A percentile compares a stretch with the other conserved stretches of the same genome.
Evolutionary conservation across 2,888 invertebrate species (phyloP).

Genomic region (Oeneis ivallda): DNA sequence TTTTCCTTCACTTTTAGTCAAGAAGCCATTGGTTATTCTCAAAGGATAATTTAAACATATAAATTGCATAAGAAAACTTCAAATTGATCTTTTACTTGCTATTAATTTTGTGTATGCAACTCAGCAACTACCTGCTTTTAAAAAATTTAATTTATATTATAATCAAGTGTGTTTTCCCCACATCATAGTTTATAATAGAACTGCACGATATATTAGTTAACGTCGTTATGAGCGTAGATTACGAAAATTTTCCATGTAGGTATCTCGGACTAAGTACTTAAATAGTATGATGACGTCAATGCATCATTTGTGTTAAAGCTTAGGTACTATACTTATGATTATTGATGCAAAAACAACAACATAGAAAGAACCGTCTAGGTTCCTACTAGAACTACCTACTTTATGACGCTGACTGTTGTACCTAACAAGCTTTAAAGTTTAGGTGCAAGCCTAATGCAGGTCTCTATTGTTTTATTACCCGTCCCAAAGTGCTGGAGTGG

Average conservation of each 20-base stretch:
- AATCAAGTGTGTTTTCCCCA: slow-evolving; percentile 8
- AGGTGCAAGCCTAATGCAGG: background rate
- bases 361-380: background rate
- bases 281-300: background rate
- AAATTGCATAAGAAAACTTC: too few species aligned
- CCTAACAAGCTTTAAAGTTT: too few species aligned
- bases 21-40: too few species aligned
- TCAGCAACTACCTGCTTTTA: too few species aligned
- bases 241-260: slow-evolving; percentile 7
- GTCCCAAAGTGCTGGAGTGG: too few species aligned
- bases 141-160: too few species aligned
- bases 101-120: too few species aligned
- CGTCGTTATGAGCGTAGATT: slow-evolving; percentile 5
- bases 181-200: background rate
- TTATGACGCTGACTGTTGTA: background rate
- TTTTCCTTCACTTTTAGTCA: too few species aligned
- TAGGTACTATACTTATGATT: background rate
- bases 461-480: background rate
- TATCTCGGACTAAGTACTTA: background rate
- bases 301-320: slow-evolving; percentile 6
- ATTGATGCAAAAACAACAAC: background rate
- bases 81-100: too few species aligned
- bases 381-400: background rate
- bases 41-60: too few species aligned
- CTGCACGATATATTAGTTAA: background rate